Base-by-base conservation (phyloP, 2,888 invertebrate species). In the Cheilosia vernalis region DNA sequence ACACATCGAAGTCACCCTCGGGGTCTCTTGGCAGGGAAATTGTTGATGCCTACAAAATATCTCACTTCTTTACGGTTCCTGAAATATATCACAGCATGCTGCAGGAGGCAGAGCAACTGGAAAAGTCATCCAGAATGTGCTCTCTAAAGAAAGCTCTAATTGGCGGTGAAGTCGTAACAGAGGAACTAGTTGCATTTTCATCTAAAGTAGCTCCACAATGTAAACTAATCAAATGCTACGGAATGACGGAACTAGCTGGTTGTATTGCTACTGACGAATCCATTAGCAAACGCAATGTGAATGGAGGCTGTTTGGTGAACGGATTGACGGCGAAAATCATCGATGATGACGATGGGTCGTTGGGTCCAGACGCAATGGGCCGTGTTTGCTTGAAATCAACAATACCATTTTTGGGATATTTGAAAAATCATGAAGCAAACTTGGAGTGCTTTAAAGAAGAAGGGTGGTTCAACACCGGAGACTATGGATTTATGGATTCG, bases 201-300 rank as follows among this genome's bases (percentile, higher is more conserved):
- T 63, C 60, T 4, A 81, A 70, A 42, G 42, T 77, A 58, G 77
- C 78, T 1, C 21, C 76, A 15, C 74, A 84, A 24, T 81, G 83
- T 10, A 69, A 42, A 37, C n/a, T 88, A 2, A 72, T 82, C 17
- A 79, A 77, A 19, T 79, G 87, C 33, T 88, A 88, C 30, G 87
- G 88, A 13, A 88, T 88, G 87, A 86, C 88, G 0, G 88, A 88
- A 49, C 66, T 87, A 10, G 69, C 83, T 4, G 83, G 88, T 5
- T 51, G 64, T 7, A 83, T 88, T 7, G 86, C 82, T n/a, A 76
- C 83, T 17, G 84, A 87, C 73, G 83, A 87, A 30, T 9, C 61
- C 9, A 67, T 87, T 6, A 17, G n/a, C 9, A 70, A 64, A 0
- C 30, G 21, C 0, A 47, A 17, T 1, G 55, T 64, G 6, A 87